A percentile compares a stretch with the other conserved stretches of the same genome.
phyloP scores from a whole-genome alignment of 1,140 invertebrate genomes.

The Microplitis demolitor region DNA sequence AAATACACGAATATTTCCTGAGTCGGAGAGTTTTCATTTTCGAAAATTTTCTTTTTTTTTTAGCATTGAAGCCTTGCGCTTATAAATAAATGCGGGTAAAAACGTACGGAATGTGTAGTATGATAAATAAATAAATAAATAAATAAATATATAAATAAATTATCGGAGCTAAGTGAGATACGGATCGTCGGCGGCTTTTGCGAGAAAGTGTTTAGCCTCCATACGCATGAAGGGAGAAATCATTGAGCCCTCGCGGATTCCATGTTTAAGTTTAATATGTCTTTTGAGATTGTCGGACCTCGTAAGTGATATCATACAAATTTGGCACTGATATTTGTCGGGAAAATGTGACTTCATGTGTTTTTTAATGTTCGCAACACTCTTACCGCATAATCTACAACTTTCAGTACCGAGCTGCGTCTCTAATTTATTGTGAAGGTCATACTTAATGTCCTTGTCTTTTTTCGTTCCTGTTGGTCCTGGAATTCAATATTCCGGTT shows the following conservation, averaged over 20 bases:
- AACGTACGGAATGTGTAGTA: too few relatives aligned
- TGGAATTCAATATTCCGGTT: slow-evolving; percentile 58
- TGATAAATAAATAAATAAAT: too few relatives aligned
- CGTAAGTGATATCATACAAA: slow-evolving; percentile 60
- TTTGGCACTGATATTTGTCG: slow-evolving; percentile 60
- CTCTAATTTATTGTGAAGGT: slow-evolving; percentile 54
- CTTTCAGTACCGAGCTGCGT: slow-evolving; percentile 50
- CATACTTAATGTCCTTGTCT: slow-evolving; percentile 58
- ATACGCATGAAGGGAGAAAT: slow-evolving; percentile 54
- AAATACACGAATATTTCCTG: too few relatives aligned
- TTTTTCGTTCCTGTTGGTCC: slow-evolving; percentile 57
- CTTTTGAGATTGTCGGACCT: slow-evolving; percentile 61
- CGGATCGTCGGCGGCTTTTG: slow-evolving; percentile 48
- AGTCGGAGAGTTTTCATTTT: too few relatives aligned
- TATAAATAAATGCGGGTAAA: too few relatives aligned
- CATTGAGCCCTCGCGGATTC: slow-evolving; percentile 52
- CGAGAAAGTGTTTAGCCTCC: slow-evolving; percentile 57
- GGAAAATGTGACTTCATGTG: slow-evolving; percentile 62
- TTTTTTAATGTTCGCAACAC: slow-evolving; percentile 60
- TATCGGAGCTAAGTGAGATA: slow-evolving; percentile 50
- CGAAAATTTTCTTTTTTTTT: too few relatives aligned
- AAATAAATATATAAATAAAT: neutral
- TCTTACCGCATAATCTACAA: slow-evolving; percentile 59
- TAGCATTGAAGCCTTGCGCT: too few relatives aligned
- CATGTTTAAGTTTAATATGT: slow-evolving; percentile 61